Conservation (phyloP, 2,797 vertebrate species). For the Molossus molossus region DNA sequence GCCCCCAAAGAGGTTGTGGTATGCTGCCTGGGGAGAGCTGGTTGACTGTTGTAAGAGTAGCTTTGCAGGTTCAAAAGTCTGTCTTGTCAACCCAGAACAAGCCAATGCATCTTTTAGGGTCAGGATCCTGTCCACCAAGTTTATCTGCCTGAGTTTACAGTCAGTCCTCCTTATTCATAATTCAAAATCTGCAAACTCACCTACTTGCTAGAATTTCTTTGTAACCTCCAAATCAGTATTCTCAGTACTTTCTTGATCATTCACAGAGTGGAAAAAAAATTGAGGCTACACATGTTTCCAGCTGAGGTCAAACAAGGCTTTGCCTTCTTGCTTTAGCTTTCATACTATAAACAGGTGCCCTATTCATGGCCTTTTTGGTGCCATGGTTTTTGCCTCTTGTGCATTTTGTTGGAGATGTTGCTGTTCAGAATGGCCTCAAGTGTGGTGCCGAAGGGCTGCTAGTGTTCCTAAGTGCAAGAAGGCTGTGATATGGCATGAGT, state of each 20-base stretch:
- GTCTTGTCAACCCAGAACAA: background rate
- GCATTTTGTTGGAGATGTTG: background rate
- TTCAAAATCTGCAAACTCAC: background rate
- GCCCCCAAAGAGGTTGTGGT: background rate
- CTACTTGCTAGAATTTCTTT: conserved; percentile 31
- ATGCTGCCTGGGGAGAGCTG: background rate
- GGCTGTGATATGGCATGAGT: background rate
- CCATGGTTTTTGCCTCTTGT: background rate
- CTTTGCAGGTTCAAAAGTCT: background rate
- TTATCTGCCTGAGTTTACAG: background rate
- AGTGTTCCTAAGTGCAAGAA: background rate
- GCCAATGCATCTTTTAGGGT: background rate
- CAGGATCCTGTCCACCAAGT: background rate
- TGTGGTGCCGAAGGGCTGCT: background rate
- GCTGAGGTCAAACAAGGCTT: background rate
- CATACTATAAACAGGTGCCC: background rate
- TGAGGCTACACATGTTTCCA: background rate
- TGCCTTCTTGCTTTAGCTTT: background rate
- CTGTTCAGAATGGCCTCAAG: background rate
- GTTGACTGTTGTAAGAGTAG: background rate
- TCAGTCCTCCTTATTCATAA: background rate
- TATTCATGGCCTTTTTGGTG: background rate
- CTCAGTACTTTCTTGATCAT: background rate
- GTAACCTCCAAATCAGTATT: background rate
- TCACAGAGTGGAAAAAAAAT: background rate